Base-by-base conservation (phyloP, 1,140 invertebrate species). In the Brachionus calyciflorus region DNA sequence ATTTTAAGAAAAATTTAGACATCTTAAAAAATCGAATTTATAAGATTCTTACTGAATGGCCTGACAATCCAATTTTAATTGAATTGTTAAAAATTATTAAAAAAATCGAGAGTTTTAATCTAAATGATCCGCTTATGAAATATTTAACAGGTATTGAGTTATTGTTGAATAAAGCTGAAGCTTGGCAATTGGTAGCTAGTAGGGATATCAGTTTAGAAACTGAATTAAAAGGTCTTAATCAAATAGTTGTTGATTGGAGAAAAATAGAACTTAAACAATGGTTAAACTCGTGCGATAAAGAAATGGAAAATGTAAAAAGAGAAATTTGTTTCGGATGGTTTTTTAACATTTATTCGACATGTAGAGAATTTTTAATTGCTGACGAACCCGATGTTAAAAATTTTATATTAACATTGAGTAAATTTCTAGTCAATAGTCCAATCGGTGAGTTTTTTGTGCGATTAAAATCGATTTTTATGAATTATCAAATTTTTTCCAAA, bases 111-210 rank as follows among this genome's bases (percentile, higher is more conserved):
- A 85, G 86, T 1, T 92, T 97, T 81, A 86, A 91, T 0, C 87
- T 94, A 0, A 90, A 89, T 4, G 90, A 90, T 79, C 90, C 95
- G 0, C 83, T 98, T 3, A 91, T 93, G 55, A 89, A 93, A 80
- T 94, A 94, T 79, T 87, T 97, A 0, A 91, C 91, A 0, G 94
- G 94, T 6, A 85, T 98, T 24, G 96, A 98, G 84, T 83, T 96
- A 28, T 83, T 98, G 0, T 84, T 96, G 3, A 88, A 89, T 17
- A 92, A 93, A 78, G 79, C 84, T 30, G 88, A 94, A 78, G 90
- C 94, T 78, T 98, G 94, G 95, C 93, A 97, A 83, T 89, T 90
- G 80, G 91, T 93, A 81, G 93, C 94, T 0, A 92, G 93, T 79
- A 89, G 88, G 78, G 90, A 90, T 2, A 92, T 97, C 37, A 93